Evolutionary conservation across 2,113 vertebrate species (phyloP).

Genomic region (Copsychus sechellarum): DNA sequence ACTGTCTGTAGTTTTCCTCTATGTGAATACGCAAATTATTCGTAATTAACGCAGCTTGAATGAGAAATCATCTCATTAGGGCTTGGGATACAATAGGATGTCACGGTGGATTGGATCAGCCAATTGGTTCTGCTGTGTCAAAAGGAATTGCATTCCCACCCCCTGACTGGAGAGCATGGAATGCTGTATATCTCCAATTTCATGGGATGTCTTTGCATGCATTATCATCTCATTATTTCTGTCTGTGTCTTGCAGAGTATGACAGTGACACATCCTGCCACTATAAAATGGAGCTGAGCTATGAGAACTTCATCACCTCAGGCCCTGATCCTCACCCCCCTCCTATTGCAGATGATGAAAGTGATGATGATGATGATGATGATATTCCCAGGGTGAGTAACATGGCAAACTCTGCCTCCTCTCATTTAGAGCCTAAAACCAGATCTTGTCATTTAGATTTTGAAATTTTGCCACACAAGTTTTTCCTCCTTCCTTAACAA

Average conservation of each 20-base stretch:
- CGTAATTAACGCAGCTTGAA: neutral
- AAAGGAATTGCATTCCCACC: neutral
- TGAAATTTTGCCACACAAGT: neutral
- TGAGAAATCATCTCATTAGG: neutral
- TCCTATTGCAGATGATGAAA: constrained; percentile 93
- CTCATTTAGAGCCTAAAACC: accelerated
- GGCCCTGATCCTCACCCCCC: constrained; percentile 91
- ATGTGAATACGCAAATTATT: neutral
- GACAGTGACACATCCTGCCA: constrained; percentile 93
- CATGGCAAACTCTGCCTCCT: neutral
- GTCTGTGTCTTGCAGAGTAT: constrained; percentile 80
- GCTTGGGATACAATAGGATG: neutral
- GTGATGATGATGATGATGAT: constrained; percentile 93
- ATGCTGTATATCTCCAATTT: neutral
- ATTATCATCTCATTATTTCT: neutral
- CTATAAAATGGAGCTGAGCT: constrained; percentile 95
- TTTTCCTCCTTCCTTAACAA: neutral
- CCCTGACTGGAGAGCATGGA: neutral
- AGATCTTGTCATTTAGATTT: neutral
- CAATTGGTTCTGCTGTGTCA: neutral
- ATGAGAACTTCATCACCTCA: constrained; percentile 93
- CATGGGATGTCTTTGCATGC: neutral
- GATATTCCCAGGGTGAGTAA: constrained; percentile 88
- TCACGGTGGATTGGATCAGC: neutral
- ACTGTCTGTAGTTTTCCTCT: neutral